Base-by-base conservation (phyloP, 2,113 vertebrate species). In the Erinaceus europaeus region DNA sequence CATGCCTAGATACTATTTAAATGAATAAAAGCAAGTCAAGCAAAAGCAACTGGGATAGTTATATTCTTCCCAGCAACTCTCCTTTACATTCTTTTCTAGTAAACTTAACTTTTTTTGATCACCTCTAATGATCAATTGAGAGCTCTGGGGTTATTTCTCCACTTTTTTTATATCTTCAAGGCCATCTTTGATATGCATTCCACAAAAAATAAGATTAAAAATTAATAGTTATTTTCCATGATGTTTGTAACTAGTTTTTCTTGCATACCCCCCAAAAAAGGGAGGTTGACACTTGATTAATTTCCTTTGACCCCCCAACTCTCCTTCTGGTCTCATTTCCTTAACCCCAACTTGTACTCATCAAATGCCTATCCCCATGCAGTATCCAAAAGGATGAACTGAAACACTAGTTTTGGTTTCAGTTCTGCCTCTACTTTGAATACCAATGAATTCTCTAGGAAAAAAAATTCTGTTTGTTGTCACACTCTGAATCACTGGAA, bases 401-500 rank as follows among this genome's bases (percentile, higher is more conserved):
- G 34, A 81, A 55, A 25, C 6, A 2, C 36, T 29, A 40, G 27
- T 9, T 18, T 3, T 34, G 29, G 4, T 61, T 76, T 71, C 46
- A 65, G 34, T 76, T 71, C 46, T 71, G 34, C 34, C 38, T 85
- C n/a, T 15, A 76, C 27, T 53, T 71, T n/a, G 23, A 50, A 55
- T 48, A n/a, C 25, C 71, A 59, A 50, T 83, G 34, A 68, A 29
- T 79, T 87, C n/a, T 81, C 69, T 46, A 79, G 68, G 67, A n/a
- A 59, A n/a, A 85, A 90, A 89, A 42, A 59, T 42, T 21, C 52
- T 80, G 23, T 61, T 57, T 72, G 29, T 88, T 84, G 81, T 38
- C 64, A 50, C 32, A 7, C 38, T 74, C 77, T 94, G 89, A 94
- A 64, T 93, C 91, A 94, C 1, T 17, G 20, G 81, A n/a, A 82